Conservation (phyloP, 92 coral and sea anemone genomes). For the Phymanthus crucifer region DNA sequence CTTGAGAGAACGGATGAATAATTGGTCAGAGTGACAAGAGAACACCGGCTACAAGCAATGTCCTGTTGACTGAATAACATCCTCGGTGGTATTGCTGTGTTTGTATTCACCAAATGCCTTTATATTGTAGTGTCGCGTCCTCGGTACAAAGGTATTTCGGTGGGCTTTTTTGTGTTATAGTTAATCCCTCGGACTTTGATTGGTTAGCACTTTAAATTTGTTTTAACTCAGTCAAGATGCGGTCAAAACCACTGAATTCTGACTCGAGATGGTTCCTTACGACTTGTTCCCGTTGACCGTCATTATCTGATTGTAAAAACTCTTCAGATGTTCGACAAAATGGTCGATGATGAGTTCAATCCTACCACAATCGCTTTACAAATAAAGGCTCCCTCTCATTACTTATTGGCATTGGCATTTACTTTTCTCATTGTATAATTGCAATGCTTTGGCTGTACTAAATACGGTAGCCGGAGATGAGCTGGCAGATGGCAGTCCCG, state of each 20-base stretch:
- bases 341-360: constrained; percentile 2
- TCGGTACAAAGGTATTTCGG: constrained; percentile 17
- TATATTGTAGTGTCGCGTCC: not conserved
- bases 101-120: not conserved
- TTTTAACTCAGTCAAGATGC: not conserved
- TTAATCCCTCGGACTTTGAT: not conserved
- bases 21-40: not conserved
- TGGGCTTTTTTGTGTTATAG: constrained; percentile 8
- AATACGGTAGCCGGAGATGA: not conserved
- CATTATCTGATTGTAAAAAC: not conserved
- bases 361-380: constrained; percentile 9
- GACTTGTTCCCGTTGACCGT: not conserved
- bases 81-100: constrained; percentile 1
- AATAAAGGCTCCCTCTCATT: constrained; percentile 1
- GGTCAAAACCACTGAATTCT: not conserved
- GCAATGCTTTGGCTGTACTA: not conserved
- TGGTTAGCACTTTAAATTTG: not conserved
- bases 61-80: constrained; percentile 22
- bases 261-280: not conserved
- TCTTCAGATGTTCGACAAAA: constrained; percentile 8
- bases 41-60: not conserved
- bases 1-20: constrained; percentile 15
- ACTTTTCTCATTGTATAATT: not conserved
- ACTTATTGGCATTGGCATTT: not conserved
- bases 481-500: not conserved